Conservation (phyloP, 2,113 vertebrate species). For the Siniperca chuatsi region DNA sequence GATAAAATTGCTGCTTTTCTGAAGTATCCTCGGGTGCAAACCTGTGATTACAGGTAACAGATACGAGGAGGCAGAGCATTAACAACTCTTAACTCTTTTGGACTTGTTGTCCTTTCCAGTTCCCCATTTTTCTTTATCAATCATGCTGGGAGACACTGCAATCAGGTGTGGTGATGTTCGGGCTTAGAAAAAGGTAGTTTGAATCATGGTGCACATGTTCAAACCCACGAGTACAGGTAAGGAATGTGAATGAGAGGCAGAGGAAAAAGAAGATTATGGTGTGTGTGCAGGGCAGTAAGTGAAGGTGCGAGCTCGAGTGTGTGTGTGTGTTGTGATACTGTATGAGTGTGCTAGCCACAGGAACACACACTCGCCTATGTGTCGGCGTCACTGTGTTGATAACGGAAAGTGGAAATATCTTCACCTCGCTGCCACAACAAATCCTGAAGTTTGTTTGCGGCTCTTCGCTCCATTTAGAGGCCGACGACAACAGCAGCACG, state of each 20-base stretch:
- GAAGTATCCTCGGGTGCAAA: too few species aligned
- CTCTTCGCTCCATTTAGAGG: slow-evolving; percentile 50
- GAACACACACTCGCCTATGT: background rate
- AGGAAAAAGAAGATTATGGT: background rate
- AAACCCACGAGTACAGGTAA: background rate
- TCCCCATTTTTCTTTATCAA: background rate
- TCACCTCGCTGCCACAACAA: slow-evolving; percentile 62
- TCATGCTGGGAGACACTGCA: background rate
- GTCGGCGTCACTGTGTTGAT: background rate
- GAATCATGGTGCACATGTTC: background rate
- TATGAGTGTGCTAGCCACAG: background rate
- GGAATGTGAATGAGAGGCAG: slow-evolving; percentile 6
- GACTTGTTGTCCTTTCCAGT: too few species aligned
- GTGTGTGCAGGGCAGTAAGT: background rate
- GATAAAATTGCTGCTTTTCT: too few species aligned
- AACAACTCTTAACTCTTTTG: too few species aligned
- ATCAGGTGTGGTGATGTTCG: background rate
- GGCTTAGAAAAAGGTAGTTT: background rate
- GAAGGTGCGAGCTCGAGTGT: too few species aligned
- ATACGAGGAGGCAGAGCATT: background rate
- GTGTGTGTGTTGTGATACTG: background rate
- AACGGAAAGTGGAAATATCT: slow-evolving; percentile 51
- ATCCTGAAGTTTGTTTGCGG: slow-evolving; percentile 34
- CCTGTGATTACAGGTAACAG: too few species aligned
- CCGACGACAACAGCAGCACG: background rate